Evolutionary conservation across 2,113 vertebrate genomes (phyloP).

Genomic region (Solea senegalensis): DNA sequence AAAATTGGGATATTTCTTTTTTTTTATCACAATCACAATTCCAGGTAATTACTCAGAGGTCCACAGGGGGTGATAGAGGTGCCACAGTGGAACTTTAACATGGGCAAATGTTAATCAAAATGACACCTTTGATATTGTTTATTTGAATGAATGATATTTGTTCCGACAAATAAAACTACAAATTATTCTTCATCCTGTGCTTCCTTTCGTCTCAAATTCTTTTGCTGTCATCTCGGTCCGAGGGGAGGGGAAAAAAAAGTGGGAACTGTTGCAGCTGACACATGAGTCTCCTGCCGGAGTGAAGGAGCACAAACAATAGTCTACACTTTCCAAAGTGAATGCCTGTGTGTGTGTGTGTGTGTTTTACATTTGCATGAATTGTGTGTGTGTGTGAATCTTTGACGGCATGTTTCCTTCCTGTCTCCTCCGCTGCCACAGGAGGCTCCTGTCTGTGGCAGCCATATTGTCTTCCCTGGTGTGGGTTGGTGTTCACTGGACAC

Average conservation of each 20-base stretch:
- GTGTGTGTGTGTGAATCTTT: slow-evolving; percentile 41
- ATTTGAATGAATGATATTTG: slow-evolving; percentile 69
- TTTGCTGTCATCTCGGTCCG: slow-evolving; percentile 18
- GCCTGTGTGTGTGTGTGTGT: neutral
- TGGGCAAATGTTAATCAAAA: too few relatives aligned
- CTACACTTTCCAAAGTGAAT: neutral
- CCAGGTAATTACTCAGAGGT: neutral
- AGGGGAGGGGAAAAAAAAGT: slow-evolving; percentile 8
- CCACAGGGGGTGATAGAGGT: too few relatives aligned
- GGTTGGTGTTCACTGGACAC: slow-evolving; percentile 51
- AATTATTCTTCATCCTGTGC: slow-evolving; percentile 44
- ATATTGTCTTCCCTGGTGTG: slow-evolving; percentile 71
- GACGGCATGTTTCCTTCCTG: slow-evolving; percentile 73
- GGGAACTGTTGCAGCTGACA: neutral
- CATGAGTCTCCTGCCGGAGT: neutral
- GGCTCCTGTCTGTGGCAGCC: slow-evolving; percentile 69
- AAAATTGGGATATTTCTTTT: too few relatives aligned
- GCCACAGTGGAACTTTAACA: too few relatives aligned
- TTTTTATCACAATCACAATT: slow-evolving; percentile 36
- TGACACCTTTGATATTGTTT: slow-evolving; percentile 35
- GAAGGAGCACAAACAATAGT: slow-evolving; percentile 25
- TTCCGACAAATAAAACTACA: slow-evolving; percentile 64
- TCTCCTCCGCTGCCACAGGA: slow-evolving; percentile 69
- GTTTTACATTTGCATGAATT: slow-evolving; percentile 16
- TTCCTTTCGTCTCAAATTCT: slow-evolving; percentile 1